Evolutionary conservation across 2,113 vertebrate species (phyloP).

Genomic region (Struthidea cinerea): DNA sequence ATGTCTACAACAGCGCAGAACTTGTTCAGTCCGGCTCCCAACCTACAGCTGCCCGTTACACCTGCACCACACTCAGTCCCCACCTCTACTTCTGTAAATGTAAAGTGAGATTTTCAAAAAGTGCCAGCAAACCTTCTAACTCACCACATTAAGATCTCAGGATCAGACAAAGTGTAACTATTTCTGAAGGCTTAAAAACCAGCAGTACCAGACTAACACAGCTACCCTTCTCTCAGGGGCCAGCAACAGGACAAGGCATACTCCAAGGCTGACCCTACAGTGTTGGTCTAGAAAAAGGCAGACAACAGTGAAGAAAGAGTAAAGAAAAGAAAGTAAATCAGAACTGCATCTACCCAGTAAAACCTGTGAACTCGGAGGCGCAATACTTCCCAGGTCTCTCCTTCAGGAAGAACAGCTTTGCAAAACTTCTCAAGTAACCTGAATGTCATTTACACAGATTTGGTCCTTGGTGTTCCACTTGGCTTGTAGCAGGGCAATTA

Average conservation of each 20-base stretch:
- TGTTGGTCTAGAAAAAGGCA: background rate
- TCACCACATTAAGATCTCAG: background rate
- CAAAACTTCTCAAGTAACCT: conserved; percentile 1
- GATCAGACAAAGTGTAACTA: background rate
- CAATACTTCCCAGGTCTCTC: background rate
- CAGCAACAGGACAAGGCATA: background rate
- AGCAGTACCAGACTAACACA: background rate
- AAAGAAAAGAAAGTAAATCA: background rate
- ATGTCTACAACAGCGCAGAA: background rate
- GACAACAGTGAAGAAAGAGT: background rate
- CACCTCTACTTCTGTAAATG: background rate
- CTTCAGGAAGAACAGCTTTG: background rate
- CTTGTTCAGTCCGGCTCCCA: background rate
- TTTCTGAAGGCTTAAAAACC: background rate
- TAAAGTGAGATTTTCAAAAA: background rate
- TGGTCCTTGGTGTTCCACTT: background rate
- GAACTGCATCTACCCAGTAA: background rate
- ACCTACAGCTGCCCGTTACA: background rate
- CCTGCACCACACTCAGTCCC: background rate
- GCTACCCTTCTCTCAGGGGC: background rate
- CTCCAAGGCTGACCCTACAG: background rate
- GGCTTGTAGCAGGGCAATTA: background rate
- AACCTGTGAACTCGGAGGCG: background rate
- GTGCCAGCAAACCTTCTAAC: background rate
- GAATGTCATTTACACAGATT: background rate